phyloP scores from a whole-genome alignment of 2,888 invertebrate genomes.

The Plebejus anna region DNA sequence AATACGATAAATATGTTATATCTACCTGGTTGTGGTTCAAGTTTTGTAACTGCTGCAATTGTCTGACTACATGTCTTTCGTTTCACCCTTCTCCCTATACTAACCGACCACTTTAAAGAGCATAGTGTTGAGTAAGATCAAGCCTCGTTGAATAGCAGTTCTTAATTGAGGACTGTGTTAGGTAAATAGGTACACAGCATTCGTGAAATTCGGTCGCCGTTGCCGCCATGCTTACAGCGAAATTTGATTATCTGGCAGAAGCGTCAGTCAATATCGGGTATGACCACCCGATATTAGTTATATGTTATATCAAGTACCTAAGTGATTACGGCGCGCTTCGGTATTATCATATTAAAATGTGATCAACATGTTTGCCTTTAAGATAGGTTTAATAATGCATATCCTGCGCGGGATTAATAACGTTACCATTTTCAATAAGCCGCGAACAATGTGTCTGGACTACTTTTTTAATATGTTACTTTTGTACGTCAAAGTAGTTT shows the following conservation, averaged over 20 bases:
- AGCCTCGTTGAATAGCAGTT: conserved; percentile 34
- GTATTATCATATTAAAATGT: conserved; percentile 11
- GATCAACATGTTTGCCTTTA: conserved; percentile 17
- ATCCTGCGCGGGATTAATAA: conserved; percentile 6
- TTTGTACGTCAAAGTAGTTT: neutral
- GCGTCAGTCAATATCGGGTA: conserved; percentile 37
- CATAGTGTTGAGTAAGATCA: conserved; percentile 24
- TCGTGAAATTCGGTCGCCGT: conserved; percentile 36
- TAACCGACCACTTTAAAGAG: neutral
- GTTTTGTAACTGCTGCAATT: neutral
- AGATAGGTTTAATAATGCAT: conserved; percentile 15
- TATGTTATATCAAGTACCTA: conserved; percentile 30
- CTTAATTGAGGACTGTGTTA: conserved; percentile 38
- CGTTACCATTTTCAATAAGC: neutral
- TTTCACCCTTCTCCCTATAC: neutral
- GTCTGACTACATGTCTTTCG: neutral
- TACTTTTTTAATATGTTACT: neutral
- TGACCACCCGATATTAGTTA: conserved; percentile 34
- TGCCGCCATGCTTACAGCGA: conserved; percentile 37
- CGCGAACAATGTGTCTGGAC: neutral
- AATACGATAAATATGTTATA: neutral
- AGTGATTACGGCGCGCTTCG: conserved; percentile 19
- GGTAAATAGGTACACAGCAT: conserved; percentile 39
- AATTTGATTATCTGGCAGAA: conserved; percentile 41
- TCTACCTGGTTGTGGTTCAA: neutral